These are phyloP conservation scores for Drosophila basisetae DNA, from an alignment of 2,888 invertebrate species.

Conservation along the genomic window DNA sequence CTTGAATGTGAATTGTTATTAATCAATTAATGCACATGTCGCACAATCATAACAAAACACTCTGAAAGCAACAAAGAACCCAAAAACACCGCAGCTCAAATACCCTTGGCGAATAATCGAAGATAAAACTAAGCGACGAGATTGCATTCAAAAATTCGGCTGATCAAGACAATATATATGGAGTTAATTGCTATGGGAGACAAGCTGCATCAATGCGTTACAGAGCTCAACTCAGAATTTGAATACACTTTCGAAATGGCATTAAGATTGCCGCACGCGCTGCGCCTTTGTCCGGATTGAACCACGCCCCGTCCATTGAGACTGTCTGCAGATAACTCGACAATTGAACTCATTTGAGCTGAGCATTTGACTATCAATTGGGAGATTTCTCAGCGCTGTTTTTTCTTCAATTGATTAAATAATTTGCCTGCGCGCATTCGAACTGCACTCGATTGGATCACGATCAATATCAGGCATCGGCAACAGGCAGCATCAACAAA, in stretches of 20 bases:
- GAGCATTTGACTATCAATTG: constrained; percentile 69
- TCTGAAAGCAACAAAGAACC: background rate
- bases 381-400: constrained; percentile 51
- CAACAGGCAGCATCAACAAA: background rate
- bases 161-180: background rate
- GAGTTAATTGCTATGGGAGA: background rate
- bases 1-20: constrained; percentile 68
- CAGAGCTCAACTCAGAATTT: background rate
- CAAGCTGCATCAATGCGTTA: background rate
- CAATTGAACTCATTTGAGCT: constrained; percentile 73
- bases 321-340: constrained; percentile 32
- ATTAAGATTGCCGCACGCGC: constrained; percentile 46
- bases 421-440: constrained; percentile 57
- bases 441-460: constrained; percentile 57
- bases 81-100: background rate
- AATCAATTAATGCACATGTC: constrained; percentile 72
- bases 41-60: constrained; percentile 19
- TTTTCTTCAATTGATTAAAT: constrained; percentile 69
- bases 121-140: background rate
- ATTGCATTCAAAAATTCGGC: background rate
- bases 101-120: background rate
- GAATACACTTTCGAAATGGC: background rate
- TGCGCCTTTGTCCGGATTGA: constrained; percentile 47
- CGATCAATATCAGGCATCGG: constrained; percentile 15
- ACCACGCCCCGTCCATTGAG: background rate